phyloP scores from a whole-genome alignment of 2,888 invertebrate species.

The Pyrgus malvae region DNA sequence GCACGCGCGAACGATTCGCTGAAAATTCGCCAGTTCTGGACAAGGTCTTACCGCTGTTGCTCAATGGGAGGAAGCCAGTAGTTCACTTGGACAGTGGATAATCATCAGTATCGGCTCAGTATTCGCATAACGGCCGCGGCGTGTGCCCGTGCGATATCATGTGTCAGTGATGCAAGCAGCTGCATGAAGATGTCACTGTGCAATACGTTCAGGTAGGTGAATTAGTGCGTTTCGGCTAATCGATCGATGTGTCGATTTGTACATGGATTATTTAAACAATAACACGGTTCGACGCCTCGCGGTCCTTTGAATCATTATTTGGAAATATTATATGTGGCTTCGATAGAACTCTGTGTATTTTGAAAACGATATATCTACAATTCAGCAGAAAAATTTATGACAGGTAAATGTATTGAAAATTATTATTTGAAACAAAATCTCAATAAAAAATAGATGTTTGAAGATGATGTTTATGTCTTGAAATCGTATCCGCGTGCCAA shows the following conservation, averaged over 20 bases:
- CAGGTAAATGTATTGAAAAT: too few species aligned
- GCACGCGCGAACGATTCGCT: too few species aligned
- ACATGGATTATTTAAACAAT: conserved; percentile 3
- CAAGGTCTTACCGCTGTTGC: too few species aligned
- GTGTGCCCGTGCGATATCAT: conserved; percentile 39
- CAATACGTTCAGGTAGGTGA: conserved; percentile 46
- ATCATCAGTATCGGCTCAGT: conserved; percentile 40
- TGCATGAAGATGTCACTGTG: conserved; percentile 44
- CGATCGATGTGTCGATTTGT: conserved; percentile 1
- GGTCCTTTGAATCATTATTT: not conserved
- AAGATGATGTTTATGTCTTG: not conserved
- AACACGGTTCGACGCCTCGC: conserved; percentile 10
- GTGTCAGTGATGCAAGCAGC: conserved; percentile 36
- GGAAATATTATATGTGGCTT: not conserved
- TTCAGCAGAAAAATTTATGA: too few species aligned
- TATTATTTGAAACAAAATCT: too few species aligned
- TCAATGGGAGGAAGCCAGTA: conserved; percentile 52
- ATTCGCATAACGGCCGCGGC: conserved; percentile 37
- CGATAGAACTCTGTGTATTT: too few species aligned
- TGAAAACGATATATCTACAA: too few species aligned
- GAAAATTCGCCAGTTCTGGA: too few species aligned
- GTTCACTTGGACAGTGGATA: conserved; percentile 37
- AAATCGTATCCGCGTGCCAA: not conserved
- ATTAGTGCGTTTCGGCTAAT: conserved; percentile 35
- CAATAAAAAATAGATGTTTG: too few species aligned